Conservation (phyloP, 2,113 vertebrate species). For the Pituophis catenifer region DNA sequence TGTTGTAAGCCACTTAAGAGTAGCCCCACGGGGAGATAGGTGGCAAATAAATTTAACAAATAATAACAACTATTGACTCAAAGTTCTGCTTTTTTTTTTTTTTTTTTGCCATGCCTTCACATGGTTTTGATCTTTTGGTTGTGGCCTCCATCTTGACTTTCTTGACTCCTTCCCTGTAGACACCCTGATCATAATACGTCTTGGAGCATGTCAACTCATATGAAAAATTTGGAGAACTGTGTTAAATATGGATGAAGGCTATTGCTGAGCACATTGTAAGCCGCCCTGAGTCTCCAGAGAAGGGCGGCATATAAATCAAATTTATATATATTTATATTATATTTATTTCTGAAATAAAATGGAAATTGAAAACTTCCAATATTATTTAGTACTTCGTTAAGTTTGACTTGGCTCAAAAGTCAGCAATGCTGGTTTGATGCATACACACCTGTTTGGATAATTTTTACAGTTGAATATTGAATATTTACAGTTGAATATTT, state of each 20-base stretch:
- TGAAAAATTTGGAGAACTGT: background rate
- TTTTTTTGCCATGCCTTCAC: background rate
- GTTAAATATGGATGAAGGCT: background rate
- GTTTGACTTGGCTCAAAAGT: background rate
- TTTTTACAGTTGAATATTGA: background rate
- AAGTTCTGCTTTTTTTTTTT: background rate
- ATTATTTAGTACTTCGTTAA: background rate
- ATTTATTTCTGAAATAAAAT: background rate
- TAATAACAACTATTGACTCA: background rate
- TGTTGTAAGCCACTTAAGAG: too few relatives aligned
- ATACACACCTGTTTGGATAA: background rate
- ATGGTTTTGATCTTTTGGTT: background rate
- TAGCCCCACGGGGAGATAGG: too few relatives aligned
- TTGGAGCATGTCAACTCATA: background rate
- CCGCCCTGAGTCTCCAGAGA: too few relatives aligned
- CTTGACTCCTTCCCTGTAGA: background rate
- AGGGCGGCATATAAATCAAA: too few relatives aligned
- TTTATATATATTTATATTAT: too few relatives aligned
- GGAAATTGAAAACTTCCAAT: background rate
- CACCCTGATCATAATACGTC: background rate
- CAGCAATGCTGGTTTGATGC: background rate
- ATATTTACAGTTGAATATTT: too few relatives aligned
- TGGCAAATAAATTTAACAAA: too few relatives aligned
- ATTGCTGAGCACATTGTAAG: too few relatives aligned
- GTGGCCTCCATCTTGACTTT: background rate